phyloP scores from a whole-genome alignment of 2,888 invertebrate species.

The Drosophila pseudotalamancana region DNA sequence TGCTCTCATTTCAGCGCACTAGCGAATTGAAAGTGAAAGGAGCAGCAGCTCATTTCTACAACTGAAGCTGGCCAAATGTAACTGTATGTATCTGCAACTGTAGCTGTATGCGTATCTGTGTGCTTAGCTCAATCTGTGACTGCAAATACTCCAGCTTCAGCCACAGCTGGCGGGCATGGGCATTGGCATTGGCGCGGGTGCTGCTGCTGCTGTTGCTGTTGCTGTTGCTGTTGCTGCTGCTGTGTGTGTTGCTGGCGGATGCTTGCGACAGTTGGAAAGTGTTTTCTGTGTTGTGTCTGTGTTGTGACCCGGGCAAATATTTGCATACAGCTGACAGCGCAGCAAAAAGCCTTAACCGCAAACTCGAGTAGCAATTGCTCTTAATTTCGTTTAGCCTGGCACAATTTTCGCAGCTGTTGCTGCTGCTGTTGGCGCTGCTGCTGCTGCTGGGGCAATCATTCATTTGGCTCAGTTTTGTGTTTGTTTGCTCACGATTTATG shows the following conservation, averaged over 20 bases:
- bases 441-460: constrained; percentile 4
- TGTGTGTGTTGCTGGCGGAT: constrained; percentile 72
- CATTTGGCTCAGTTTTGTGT: constrained; percentile 4
- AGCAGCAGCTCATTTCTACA: constrained; percentile 67
- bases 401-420: constrained; percentile 36
- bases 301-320: constrained; percentile 47
- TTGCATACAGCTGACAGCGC: constrained; percentile 47
- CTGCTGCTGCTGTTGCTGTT: constrained; percentile 41
- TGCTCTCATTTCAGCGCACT: constrained; percentile 69
- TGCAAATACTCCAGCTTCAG: constrained; percentile 27
- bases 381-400: constrained; percentile 63
- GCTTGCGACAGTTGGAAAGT: constrained; percentile 73
- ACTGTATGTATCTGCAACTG: constrained; percentile 15
- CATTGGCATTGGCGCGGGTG: constrained; percentile 68
- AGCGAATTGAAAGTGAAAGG: constrained; percentile 77
- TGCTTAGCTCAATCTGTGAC: constrained; percentile 11
- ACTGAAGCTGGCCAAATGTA: constrained; percentile 35
- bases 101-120: constrained; percentile 20
- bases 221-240: too few relatives aligned
- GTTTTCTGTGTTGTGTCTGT: constrained; percentile 34
- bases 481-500: constrained; percentile 29
- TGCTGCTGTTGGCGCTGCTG: constrained; percentile 7
- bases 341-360: constrained; percentile 33
- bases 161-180: constrained; percentile 41
- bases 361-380: constrained; percentile 78